Conservation (phyloP, 2,888 invertebrate species). For the Orchestes rusci region DNA sequence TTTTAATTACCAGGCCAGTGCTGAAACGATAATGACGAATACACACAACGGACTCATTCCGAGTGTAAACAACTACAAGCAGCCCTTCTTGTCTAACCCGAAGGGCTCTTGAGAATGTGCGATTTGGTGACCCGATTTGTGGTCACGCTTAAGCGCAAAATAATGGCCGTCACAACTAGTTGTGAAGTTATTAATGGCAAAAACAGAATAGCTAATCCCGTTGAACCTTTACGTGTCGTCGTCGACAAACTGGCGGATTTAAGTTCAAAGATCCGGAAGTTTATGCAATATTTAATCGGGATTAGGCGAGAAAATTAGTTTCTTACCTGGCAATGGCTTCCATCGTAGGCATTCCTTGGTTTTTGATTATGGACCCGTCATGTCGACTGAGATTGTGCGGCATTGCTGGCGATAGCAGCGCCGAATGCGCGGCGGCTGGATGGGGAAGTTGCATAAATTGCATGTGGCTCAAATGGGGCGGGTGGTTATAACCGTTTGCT, state of each 20-base stretch:
- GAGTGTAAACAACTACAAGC: constrained; percentile 41
- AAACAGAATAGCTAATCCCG: constrained; percentile 17
- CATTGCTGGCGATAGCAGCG: constrained; percentile 84
- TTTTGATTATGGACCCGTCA: constrained; percentile 77
- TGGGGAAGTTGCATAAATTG: constrained; percentile 89
- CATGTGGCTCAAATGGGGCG: constrained; percentile 88
- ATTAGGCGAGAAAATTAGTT: constrained; percentile 32
- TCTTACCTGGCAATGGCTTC: constrained; percentile 80
- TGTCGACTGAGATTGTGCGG: constrained; percentile 78
- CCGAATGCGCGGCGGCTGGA: constrained; percentile 62
- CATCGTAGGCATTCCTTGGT: constrained; percentile 79
- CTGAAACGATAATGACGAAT: constrained; percentile 56
- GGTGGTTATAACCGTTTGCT: constrained; percentile 91
- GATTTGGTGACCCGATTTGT: too few relatives aligned
- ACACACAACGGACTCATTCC: constrained; percentile 34
- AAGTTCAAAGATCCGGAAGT: constrained; percentile 36
- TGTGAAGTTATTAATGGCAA: constrained; percentile 24
- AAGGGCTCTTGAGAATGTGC: constrained; percentile 13
- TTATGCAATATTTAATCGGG: constrained; percentile 42
- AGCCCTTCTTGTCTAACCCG: constrained; percentile 21
- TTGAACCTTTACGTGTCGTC: constrained; percentile 35
- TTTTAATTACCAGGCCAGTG: constrained; percentile 49
- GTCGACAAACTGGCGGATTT: constrained; percentile 33
- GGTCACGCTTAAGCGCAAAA: constrained; percentile 11
- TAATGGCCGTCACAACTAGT: constrained; percentile 21